Evolutionary conservation across 2,888 invertebrate species (phyloP).

Genomic region (Osmoderma eremita): DNA sequence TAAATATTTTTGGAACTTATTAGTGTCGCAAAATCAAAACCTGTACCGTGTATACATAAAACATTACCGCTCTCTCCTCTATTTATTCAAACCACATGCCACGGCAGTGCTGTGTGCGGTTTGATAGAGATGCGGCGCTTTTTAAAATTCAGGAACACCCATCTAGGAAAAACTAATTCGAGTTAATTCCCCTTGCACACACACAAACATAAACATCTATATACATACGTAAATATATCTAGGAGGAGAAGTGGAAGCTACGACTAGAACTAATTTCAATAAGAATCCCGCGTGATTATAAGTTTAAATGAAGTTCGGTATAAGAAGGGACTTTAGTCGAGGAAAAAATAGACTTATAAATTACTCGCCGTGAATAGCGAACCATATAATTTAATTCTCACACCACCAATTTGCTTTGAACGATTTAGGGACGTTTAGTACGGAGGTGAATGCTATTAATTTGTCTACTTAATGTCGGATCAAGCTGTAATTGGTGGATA

Average conservation of each 20-base stretch:
- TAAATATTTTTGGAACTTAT: constrained; percentile 24
- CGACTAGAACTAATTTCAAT: constrained; percentile 9
- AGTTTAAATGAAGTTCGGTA: constrained; percentile 19
- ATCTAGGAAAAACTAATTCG: constrained; percentile 14
- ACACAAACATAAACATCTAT: constrained; percentile 1
- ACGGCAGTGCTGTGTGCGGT: constrained; percentile 24
- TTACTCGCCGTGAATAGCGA: constrained; percentile 27
- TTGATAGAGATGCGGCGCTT: constrained; percentile 12
- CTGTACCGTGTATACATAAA: constrained; percentile 19
- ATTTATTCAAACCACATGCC: constrained; percentile 21
- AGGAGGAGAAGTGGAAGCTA: no score
- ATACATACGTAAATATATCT: neutral
- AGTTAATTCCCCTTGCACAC: constrained; percentile 19
- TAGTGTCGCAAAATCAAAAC: constrained; percentile 23
- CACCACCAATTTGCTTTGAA: constrained; percentile 35
- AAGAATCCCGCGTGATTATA: constrained; percentile 31
- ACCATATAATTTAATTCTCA: constrained; percentile 35
- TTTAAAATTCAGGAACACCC: constrained; percentile 21
- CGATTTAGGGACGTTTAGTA: constrained; percentile 33
- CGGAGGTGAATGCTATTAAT: constrained; percentile 40
- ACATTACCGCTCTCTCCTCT: constrained; percentile 12
- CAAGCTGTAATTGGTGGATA: constrained; percentile 42
- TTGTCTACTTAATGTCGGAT: constrained; percentile 46
- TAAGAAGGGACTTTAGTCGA: constrained; percentile 12
- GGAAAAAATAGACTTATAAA: constrained; percentile 32